phyloP scores from a whole-genome alignment of 2,113 vertebrate species.

The Rhagologus leucostigma region DNA sequence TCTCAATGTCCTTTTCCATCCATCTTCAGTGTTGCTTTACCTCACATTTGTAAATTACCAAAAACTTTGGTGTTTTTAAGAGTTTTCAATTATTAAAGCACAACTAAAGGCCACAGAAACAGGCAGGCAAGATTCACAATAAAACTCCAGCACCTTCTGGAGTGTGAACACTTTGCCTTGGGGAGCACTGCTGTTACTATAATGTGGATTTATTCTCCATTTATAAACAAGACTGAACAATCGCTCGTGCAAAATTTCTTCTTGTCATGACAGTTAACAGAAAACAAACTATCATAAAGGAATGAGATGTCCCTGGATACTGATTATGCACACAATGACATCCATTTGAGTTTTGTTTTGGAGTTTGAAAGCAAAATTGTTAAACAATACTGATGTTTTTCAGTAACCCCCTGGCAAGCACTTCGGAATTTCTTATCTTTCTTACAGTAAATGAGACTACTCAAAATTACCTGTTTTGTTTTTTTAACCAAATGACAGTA shows the following conservation, averaged over 20 bases:
- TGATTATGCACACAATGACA: neutral
- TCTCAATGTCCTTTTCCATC: neutral
- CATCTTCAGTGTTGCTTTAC: neutral
- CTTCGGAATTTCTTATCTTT: neutral
- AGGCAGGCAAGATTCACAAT: neutral
- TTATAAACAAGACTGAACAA: slow-evolving; percentile 22
- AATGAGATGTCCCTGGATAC: neutral
- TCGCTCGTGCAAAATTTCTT: neutral
- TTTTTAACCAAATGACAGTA: neutral
- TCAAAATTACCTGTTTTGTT: neutral
- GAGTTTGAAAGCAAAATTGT: slow-evolving; percentile 18
- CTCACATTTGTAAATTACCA: neutral
- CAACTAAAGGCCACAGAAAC: neutral
- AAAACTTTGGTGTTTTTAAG: neutral
- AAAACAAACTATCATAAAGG: slow-evolving; percentile 1
- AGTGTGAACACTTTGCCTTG: neutral
- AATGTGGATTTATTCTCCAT: neutral
- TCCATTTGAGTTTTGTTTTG: neutral
- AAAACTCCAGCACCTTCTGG: slow-evolving; percentile 15
- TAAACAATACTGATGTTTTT: neutral
- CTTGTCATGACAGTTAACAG: neutral
- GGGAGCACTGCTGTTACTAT: neutral
- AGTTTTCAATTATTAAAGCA: neutral
- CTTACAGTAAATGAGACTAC: neutral
- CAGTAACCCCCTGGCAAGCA: neutral